Conservation (phyloP, 2,113 vertebrate genomes). For the Lagopus leucura region DNA sequence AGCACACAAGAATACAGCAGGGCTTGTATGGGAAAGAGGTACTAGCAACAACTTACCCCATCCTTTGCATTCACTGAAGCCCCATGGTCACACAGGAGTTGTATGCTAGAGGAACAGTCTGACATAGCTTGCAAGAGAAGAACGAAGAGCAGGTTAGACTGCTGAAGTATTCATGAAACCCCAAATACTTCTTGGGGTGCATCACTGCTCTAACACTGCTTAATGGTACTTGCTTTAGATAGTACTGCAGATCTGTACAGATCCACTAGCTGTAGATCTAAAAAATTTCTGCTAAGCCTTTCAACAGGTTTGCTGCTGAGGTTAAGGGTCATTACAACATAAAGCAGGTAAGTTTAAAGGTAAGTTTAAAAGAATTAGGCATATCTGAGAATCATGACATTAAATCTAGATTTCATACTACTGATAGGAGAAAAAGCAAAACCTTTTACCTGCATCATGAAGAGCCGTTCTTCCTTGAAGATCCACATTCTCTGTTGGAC, state of each 20-base stretch:
- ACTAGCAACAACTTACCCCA: constrained; percentile 80
- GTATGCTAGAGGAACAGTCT: constrained; percentile 91
- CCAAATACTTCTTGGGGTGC: rapidly evolving
- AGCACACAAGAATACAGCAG: neutral
- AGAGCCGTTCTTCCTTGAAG: constrained; percentile 93
- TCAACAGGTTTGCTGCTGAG: rapidly evolving
- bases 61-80: constrained; percentile 90
- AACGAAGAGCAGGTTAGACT: neutral
- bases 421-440: neutral
- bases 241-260: too few relatives aligned
- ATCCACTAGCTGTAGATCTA: neutral
- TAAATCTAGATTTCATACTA: neutral
- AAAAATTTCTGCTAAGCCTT: rapidly evolving
- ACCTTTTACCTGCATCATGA: constrained; percentile 90
- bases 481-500: constrained; percentile 93
- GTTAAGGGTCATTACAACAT: neutral
- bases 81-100: constrained; percentile 93
- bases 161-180: neutral
- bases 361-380: neutral
- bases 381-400: neutral
- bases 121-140: constrained; percentile 87
- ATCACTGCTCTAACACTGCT: neutral
- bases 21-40: neutral
- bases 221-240: rapidly evolving
- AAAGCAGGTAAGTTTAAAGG: neutral